phyloP scores from a whole-genome alignment of 2,888 invertebrate genomes.

The Luperina nickerlii region DNA sequence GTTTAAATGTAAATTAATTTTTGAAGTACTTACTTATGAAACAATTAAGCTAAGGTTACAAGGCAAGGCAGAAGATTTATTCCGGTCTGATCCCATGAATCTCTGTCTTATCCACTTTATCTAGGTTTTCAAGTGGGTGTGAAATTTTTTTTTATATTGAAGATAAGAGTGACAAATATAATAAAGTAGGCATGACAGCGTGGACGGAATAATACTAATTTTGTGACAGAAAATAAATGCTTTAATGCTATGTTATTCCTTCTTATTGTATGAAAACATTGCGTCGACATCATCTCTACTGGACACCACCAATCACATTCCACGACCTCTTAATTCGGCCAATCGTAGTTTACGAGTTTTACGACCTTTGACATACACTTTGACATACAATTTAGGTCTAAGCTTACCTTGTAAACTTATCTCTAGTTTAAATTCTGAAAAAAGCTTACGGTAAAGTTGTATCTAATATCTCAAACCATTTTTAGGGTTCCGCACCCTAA shows the following conservation, averaged over 20 bases:
- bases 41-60: conserved; percentile 4
- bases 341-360: neutral
- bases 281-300: neutral
- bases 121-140: neutral
- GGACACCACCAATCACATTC: neutral
- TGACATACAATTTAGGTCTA: neutral
- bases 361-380: neutral
- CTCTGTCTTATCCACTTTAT: too few species aligned
- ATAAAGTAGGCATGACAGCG: neutral
- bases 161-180: neutral
- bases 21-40: neutral
- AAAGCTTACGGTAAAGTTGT: neutral
- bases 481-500: too few species aligned
- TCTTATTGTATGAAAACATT: neutral
- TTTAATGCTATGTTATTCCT: neutral
- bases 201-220: neutral
- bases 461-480: too few species aligned
- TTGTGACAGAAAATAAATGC: neutral
- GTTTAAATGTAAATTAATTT: conserved; percentile 14
- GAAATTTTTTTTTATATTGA: neutral
- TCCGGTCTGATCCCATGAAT: too few species aligned
- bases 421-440: neutral
- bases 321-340: neutral
- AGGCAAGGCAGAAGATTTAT: neutral
- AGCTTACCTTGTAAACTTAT: neutral